A percentile compares a stretch with the other conserved stretches of the same genome.
Evolutionary conservation across 2,888 invertebrate species (phyloP).

Genomic region (Cosmorhoe ocellata): DNA sequence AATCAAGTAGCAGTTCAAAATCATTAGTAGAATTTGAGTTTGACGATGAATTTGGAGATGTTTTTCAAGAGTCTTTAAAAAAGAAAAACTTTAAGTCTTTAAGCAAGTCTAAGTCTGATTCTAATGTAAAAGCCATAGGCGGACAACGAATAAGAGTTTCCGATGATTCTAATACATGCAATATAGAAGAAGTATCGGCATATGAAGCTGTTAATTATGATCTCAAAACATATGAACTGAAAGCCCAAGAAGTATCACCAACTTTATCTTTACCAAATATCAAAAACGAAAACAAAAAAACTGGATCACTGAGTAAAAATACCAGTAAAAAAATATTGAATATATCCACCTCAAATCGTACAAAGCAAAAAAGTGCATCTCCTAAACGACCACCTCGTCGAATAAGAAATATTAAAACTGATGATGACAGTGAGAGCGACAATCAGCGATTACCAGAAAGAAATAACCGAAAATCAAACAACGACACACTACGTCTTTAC

Average conservation of each 20-base stretch:
- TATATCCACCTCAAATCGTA: constrained; percentile 57
- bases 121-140: constrained; percentile 84
- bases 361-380: constrained; percentile 77
- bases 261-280: constrained; percentile 71
- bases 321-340: constrained; percentile 62
- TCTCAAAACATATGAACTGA: constrained; percentile 70
- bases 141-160: constrained; percentile 86
- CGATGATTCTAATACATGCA: constrained; percentile 74
- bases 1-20: constrained; percentile 74
- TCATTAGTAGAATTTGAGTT: constrained; percentile 77
- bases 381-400: constrained; percentile 85
- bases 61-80: constrained; percentile 67
- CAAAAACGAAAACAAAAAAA: constrained; percentile 69
- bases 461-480: constrained; percentile 52
- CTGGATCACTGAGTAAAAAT: constrained; percentile 59
- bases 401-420: constrained; percentile 71
- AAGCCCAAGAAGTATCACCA: constrained; percentile 59
- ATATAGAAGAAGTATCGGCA: constrained; percentile 61
- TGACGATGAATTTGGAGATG: constrained; percentile 76
- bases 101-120: constrained; percentile 68
- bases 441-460: constrained; percentile 67
- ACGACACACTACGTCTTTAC: constrained; percentile 49
- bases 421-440: constrained; percentile 79
- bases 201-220: constrained; percentile 78
- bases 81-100: constrained; percentile 53